Evolutionary conservation across 2,888 invertebrate genomes (phyloP).

Genomic region (Seira musarum): DNA sequence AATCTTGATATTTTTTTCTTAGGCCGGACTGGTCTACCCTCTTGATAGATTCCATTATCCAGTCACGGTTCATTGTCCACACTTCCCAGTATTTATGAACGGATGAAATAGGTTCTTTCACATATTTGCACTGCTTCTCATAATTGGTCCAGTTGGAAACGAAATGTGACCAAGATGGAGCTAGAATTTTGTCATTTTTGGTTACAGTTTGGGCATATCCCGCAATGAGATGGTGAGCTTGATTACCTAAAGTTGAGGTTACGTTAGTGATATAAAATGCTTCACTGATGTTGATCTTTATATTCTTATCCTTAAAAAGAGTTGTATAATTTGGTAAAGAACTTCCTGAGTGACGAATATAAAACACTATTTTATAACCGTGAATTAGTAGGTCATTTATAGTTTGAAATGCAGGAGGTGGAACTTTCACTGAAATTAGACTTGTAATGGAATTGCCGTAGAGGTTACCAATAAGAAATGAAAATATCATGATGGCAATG

Average conservation of each 20-base stretch:
- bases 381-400: too few relatives aligned
- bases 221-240: too few relatives aligned
- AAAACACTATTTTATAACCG: too few relatives aligned
- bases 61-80: neutral
- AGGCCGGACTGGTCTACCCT: neutral
- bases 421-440: neutral
- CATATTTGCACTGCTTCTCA: too few relatives aligned
- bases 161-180: neutral
- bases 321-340: too few relatives aligned
- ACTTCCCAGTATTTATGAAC: neutral
- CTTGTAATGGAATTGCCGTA: neutral
- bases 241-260: neutral
- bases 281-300: neutral
- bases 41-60: neutral
- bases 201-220: too few relatives aligned
- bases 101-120: neutral
- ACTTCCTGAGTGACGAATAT: too few relatives aligned
- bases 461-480: neutral
- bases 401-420: neutral
- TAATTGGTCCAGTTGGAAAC: neutral
- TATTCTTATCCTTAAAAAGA: neutral
- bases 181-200: neutral
- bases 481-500: neutral
- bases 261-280: neutral
- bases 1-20: neutral